Conservation (phyloP, 2,888 invertebrate species). For the Chrysina gloriosa region DNA sequence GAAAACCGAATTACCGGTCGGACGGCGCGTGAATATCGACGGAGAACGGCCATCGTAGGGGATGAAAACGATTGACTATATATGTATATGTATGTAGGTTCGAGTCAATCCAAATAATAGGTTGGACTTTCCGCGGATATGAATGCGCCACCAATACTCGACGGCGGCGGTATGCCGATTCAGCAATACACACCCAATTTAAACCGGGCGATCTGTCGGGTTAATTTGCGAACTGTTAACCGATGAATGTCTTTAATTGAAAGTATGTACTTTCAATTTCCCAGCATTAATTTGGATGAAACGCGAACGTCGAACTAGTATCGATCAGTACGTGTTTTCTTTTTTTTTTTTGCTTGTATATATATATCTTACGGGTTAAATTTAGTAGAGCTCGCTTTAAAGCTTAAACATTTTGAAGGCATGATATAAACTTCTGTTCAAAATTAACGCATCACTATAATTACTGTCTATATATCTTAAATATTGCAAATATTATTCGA, state of each 20-base stretch:
- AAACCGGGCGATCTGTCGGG: constrained; percentile 3
- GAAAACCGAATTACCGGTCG: constrained; percentile 30
- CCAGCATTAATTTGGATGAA: background rate
- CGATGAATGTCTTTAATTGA: constrained; percentile 13
- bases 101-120: background rate
- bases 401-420: no score
- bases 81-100: background rate
- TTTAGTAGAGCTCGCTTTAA: no score
- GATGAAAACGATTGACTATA: background rate
- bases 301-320: background rate
- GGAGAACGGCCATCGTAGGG: background rate
- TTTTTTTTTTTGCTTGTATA: no score
- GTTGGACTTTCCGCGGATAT: background rate
- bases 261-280: constrained; percentile 25
- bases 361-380: no score
- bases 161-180: background rate
- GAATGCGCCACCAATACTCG: background rate
- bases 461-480: no score
- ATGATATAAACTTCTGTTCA: no score
- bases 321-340: background rate
- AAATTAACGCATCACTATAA: no score
- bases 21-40: no score
- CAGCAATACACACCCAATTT: constrained; percentile 10
- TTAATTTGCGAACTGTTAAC: constrained; percentile 28
- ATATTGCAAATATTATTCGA: no score